Evolutionary conservation across 2,113 vertebrate genomes (phyloP).

Genomic region (Oreochromis spilurus): DNA sequence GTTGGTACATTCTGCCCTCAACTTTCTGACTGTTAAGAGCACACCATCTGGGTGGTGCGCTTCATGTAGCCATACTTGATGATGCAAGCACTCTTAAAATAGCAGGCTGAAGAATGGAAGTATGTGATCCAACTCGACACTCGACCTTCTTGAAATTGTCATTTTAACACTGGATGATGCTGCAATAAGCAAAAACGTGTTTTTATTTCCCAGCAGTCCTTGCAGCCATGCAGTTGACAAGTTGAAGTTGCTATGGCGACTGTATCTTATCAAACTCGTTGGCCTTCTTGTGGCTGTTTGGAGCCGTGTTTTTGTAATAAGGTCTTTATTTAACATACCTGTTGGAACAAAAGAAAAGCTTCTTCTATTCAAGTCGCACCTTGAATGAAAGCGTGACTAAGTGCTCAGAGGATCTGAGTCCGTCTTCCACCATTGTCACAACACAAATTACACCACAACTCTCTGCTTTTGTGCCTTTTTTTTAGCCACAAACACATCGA

Average conservation of each 20-base stretch:
- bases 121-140: not conserved
- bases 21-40: not conserved
- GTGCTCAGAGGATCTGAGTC: not conserved
- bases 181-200: not conserved
- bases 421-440: not conserved
- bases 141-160: not conserved
- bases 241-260: not conserved
- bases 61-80: not conserved
- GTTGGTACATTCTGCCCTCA: not conserved
- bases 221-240: not conserved
- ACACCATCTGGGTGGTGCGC: not conserved
- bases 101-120: not conserved
- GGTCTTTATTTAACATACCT: not conserved
- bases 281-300: not conserved
- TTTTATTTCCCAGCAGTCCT: not conserved
- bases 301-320: not conserved
- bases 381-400: not conserved
- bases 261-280: not conserved
- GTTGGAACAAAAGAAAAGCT: not conserved
- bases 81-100: not conserved
- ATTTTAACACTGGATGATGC: not conserved
- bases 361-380: not conserved
- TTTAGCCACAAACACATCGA: not conserved
- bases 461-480: not conserved
- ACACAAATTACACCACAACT: not conserved